phyloP scores from a whole-genome alignment of 1,140 invertebrate genomes.

The Plectrocnemia conspersa region DNA sequence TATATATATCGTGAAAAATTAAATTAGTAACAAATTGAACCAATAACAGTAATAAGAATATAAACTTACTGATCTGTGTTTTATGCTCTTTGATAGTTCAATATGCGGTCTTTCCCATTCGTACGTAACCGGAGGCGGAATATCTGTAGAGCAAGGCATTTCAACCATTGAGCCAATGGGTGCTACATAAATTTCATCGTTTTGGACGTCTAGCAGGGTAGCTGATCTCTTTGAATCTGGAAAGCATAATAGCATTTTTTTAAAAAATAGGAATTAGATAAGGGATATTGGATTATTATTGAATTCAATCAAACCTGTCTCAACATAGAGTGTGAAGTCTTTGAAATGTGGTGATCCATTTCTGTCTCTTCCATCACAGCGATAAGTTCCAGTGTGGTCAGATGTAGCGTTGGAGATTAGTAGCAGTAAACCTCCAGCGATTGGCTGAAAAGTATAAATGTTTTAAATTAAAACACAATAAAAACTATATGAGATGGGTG shows the following conservation, averaged over 20 bases:
- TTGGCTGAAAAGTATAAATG: neutral
- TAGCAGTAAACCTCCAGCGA: constrained; percentile 38
- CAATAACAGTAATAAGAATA: no score
- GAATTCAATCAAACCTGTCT: constrained; percentile 42
- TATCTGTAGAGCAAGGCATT: constrained; percentile 42
- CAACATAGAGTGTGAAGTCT: constrained; percentile 55
- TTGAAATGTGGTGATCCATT: constrained; percentile 40
- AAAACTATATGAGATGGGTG: no score
- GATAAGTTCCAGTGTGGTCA: constrained; percentile 56
- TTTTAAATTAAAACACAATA: neutral
- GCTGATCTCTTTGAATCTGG: constrained; percentile 35
- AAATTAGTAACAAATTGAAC: no score
- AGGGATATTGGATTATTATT: no score
- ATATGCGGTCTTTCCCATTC: constrained; percentile 50
- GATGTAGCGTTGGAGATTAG: constrained; percentile 45
- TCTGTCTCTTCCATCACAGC: constrained; percentile 50
- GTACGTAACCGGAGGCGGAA: constrained; percentile 39
- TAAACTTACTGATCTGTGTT: constrained; percentile 20
- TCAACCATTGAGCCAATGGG: constrained; percentile 38
- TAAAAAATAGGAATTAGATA: no score
- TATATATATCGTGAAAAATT: no score
- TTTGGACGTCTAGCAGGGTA: constrained; percentile 35
- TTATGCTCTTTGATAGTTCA: constrained; percentile 38
- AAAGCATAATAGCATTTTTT: no score
- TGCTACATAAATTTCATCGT: constrained; percentile 36